Percentiles rank a stretch among this genome's conserved stretches.
These are phyloP conservation scores for Allacma fusca DNA, from an alignment of 2,888 invertebrate genomes.

Conservation along the genomic window DNA sequence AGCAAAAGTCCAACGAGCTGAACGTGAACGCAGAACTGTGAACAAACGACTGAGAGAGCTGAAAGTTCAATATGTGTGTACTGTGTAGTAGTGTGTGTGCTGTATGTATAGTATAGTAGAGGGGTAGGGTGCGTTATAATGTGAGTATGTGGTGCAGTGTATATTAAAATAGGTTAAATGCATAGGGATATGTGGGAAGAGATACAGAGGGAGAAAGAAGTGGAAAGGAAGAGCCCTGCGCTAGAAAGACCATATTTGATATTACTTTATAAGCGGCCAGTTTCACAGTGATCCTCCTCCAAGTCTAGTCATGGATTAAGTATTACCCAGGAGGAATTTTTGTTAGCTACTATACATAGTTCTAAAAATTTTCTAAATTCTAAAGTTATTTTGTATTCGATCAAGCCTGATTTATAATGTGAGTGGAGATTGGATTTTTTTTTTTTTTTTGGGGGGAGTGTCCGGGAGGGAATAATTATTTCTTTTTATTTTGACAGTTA, in stretches of 20 bases:
- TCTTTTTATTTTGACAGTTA: background rate
- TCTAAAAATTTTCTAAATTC: slow-evolving; percentile 13
- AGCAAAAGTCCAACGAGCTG: too few relatives aligned
- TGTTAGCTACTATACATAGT: background rate
- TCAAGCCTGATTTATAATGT: background rate
- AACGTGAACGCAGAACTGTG: too few relatives aligned
- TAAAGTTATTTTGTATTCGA: slow-evolving; percentile 14
- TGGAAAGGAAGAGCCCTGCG: slow-evolving; percentile 16
- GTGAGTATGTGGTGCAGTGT: too few relatives aligned
- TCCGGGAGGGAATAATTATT: background rate
- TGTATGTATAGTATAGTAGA: too few relatives aligned
- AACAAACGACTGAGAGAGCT: too few relatives aligned
- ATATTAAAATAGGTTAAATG: too few relatives aligned
- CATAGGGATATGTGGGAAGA: too few relatives aligned
- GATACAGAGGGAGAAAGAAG: background rate
- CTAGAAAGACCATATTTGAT: slow-evolving; percentile 24
- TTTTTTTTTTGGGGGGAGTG: background rate
- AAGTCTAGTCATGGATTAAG: slow-evolving; percentile 14
- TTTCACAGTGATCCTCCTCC: slow-evolving; percentile 10
- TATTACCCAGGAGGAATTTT: slow-evolving; percentile 11
- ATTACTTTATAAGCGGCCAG: slow-evolving; percentile 21
- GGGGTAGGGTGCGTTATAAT: too few relatives aligned
- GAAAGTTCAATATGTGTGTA: too few relatives aligned
- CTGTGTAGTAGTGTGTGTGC: too few relatives aligned
- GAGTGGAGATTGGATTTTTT: background rate